Conservation (phyloP, 2,888 invertebrate species). For the Drosophila percnosoma region DNA sequence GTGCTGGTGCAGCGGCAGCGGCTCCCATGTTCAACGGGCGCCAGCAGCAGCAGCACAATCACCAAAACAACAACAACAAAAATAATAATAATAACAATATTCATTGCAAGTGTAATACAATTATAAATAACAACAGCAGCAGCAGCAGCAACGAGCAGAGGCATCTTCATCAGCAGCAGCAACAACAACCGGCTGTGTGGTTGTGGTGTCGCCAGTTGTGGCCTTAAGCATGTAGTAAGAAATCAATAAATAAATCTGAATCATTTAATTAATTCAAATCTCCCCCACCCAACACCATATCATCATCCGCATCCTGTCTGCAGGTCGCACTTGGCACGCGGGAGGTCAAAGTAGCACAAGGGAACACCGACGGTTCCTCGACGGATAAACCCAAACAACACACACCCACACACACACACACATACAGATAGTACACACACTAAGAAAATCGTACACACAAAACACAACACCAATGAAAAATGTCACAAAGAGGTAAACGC, state of each 20-base stretch:
- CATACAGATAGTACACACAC: conserved; percentile 17
- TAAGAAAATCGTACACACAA: conserved; percentile 62
- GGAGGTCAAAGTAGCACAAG: conserved; percentile 68
- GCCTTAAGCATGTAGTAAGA: conserved; percentile 83
- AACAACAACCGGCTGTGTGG: conserved; percentile 70
- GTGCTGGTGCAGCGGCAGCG: conserved; percentile 79
- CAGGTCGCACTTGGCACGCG: conserved; percentile 59
- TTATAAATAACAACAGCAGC: conserved; percentile 22
- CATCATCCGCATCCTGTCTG: conserved; percentile 5
- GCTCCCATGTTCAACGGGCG: conserved; percentile 77
- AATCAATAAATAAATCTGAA: conserved; percentile 2
- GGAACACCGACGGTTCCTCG: conserved; percentile 39
- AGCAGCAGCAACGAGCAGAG: conserved; percentile 27
- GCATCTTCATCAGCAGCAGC: conserved; percentile 53
- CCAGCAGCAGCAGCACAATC: conserved; percentile 61
- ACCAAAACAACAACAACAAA: conserved; percentile 48
- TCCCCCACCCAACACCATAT: background rate
- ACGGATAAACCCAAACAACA: conserved; percentile 52
- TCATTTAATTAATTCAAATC: conserved; percentile 26
- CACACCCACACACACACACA: conserved; percentile 17
- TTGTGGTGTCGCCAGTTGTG: conserved; percentile 79
- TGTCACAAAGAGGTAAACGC: conserved; percentile 92
- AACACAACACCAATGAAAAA: conserved; percentile 84
- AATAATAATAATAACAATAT: conserved; percentile 16
- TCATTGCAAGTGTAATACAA: conserved; percentile 23